phyloP scores from a whole-genome alignment of 2,797 vertebrate genomes.

The Poecilia velifera region DNA sequence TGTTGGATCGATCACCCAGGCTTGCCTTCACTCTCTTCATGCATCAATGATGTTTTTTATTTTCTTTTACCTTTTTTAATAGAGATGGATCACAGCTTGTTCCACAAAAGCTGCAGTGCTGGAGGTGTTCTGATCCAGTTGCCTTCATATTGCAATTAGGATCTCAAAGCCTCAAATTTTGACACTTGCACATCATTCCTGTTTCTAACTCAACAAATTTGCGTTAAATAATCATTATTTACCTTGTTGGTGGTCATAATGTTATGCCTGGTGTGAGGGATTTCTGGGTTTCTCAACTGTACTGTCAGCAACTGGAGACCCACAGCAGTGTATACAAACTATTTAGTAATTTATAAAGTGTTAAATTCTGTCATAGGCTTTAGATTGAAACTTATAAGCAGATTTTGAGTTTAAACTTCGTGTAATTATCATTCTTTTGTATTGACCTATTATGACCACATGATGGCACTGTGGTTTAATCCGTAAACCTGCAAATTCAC shows the following conservation, averaged over 20 bases:
- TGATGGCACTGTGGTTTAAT: constrained; percentile 79
- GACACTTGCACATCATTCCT: neutral
- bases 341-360: neutral
- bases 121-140: neutral
- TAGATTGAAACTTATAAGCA: neutral
- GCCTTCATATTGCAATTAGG: neutral
- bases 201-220: neutral
- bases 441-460: constrained; percentile 49
- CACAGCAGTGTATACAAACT: constrained; percentile 9
- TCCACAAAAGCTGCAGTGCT: neutral
- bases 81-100: neutral
- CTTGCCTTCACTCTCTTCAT: neutral
- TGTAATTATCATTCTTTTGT: constrained; percentile 20
- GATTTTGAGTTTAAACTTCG: neutral
- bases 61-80: neutral
- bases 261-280: neutral
- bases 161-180: neutral
- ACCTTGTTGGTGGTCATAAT: neutral
- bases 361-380: neutral
- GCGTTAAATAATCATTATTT: neutral
- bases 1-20: neutral
- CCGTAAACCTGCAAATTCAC: constrained; percentile 18
- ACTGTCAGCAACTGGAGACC: constrained; percentile 3
- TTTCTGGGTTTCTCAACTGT: neutral
- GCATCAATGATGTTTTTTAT: neutral